Evolutionary conservation across 2,113 vertebrate genomes (phyloP), one percentile per base, ranked within the genome.

Genomic region (Mormyrus lacerda): DNA sequence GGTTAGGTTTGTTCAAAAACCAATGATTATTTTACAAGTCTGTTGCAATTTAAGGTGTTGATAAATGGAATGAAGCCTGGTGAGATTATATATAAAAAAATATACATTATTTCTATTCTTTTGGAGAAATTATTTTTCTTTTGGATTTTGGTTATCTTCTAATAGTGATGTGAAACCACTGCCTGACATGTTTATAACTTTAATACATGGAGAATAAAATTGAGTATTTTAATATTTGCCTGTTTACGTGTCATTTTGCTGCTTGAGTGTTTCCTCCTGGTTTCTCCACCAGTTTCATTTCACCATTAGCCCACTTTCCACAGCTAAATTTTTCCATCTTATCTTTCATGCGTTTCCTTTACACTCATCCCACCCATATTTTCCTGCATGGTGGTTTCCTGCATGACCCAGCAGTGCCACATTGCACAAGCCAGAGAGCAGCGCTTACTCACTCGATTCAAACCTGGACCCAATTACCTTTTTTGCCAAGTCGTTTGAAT

Each of bases 161-260:
- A 94, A 93, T 92, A 93, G 94, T 94, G 91, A 95, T 88, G 92
- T 94, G 92, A 93, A 95, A 95, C 92, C 95, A 96, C 95, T 96
- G 95, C 95, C 95, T 94, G 94, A 94, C 88, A 92, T 95, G 94
- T 96, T 96, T 95, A 93, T 95, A 95, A 95, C 93, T 95, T 96
- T 95, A 96, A 92, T 95, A 96, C 94, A 93, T 92, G 93, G 93
- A 92, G 91, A 96, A 96, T 96, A 96, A 96, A 96, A 94, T 91
- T 53, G 86, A 93, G 93, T 95, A 96, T 96, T 96, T 96, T 96
- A 93, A 95, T 95, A 95, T 93, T 90, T 92, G 93, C 90, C 76
- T 90, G 91, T 89, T 69, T 90, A 89, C 44, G 91, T 27, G 76
- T 90, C 47, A 21, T 84, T 65, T 9, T 76, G 65, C 79, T 35